Percentiles rank a stretch among this genome's conserved stretches.
Conservation (phyloP, 2,888 invertebrate genomes). For the Archips crataeganus region DNA sequence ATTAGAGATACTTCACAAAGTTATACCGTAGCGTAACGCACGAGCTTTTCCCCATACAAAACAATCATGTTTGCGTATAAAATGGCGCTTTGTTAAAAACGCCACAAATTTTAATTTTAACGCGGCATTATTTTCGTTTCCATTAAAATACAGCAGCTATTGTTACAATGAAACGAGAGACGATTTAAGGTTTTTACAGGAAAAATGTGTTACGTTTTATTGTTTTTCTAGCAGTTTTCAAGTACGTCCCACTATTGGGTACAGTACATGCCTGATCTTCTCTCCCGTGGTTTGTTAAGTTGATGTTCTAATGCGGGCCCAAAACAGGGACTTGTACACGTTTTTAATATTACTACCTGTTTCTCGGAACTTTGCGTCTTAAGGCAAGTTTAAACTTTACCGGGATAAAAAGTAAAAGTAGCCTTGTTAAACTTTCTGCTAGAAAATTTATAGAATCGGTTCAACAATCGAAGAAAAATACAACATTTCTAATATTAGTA, state of each 20-base stretch:
- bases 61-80: constrained; percentile 26
- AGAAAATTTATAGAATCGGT: too few species aligned
- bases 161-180: not conserved
- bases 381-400: too few species aligned
- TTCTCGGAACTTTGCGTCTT: too few species aligned
- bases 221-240: not conserved
- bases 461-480: too few species aligned
- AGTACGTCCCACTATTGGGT: not conserved
- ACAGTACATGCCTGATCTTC: too few species aligned
- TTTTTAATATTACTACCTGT: too few species aligned
- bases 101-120: constrained; percentile 10
- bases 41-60: constrained; percentile 15
- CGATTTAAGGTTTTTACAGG: not conserved
- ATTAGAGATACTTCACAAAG: constrained; percentile 3
- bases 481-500: too few species aligned
- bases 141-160: constrained; percentile 10
- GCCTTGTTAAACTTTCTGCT: too few species aligned
- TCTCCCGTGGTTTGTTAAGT: too few species aligned
- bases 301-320: too few species aligned
- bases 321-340: too few species aligned
- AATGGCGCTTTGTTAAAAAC: constrained; percentile 13
- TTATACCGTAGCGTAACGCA: constrained; percentile 3
- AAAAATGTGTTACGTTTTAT: not conserved
- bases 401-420: too few species aligned
- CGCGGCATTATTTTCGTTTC: constrained; percentile 12